A percentile compares a stretch with the other conserved stretches of the same genome.
These are phyloP conservation scores for Plebejus argus DNA, from an alignment of 2,888 invertebrate genomes.

Conservation along the genomic window DNA sequence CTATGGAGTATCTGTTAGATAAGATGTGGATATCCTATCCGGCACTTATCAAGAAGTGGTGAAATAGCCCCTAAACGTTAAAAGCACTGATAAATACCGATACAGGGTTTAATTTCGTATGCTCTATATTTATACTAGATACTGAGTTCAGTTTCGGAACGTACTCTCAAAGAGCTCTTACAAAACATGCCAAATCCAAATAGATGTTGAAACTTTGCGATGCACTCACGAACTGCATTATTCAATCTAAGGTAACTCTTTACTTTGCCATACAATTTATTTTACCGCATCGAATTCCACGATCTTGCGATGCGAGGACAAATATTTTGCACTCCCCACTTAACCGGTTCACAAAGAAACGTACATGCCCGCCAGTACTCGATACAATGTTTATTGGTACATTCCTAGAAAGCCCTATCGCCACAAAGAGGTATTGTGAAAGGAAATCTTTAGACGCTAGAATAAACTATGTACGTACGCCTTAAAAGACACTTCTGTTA, in stretches of 20 bases:
- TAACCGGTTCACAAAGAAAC: constrained; percentile 37
- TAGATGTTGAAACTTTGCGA: neutral
- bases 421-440: constrained; percentile 10
- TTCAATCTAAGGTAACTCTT: constrained; percentile 32
- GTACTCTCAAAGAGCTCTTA: neutral
- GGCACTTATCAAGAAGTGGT: too few species aligned
- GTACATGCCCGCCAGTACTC: constrained; percentile 33
- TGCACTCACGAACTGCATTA: constrained; percentile 27
- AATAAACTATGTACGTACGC: neutral
- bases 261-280: constrained; percentile 40
- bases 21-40: too few species aligned
- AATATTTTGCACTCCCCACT: constrained; percentile 42
- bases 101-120: too few species aligned
- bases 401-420: neutral
- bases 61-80: too few species aligned
- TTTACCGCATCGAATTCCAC: constrained; percentile 38
- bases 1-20: too few species aligned
- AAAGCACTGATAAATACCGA: too few species aligned
- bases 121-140: neutral
- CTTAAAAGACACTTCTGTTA: neutral
- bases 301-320: constrained; percentile 38
- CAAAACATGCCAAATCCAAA: neutral
- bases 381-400: constrained; percentile 32
- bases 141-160: neutral
- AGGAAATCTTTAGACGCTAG: constrained; percentile 4